phyloP scores from a whole-genome alignment of 2,888 invertebrate genomes.

The Ophioninae sp. region DNA sequence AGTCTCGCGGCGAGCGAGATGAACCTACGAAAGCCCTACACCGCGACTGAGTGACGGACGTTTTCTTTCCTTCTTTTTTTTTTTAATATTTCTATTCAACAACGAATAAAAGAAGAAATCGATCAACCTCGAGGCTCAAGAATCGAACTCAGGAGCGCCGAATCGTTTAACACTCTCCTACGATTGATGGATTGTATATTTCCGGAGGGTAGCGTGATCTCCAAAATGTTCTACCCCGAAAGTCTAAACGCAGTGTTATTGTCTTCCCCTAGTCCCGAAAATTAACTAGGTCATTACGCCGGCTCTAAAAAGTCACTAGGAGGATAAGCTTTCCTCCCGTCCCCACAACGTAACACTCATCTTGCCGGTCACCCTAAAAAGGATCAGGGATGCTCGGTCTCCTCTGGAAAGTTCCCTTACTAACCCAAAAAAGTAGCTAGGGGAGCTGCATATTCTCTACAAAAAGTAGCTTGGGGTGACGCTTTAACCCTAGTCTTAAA shows the following conservation, averaged over 20 bases:
- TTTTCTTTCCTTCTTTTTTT: conserved; percentile 14
- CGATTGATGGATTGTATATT: conserved; percentile 17
- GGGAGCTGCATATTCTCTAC: no score
- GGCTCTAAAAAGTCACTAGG: neutral
- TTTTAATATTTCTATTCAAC: neutral
- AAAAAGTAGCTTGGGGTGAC: no score
- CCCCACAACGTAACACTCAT: neutral
- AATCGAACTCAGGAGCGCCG: conserved; percentile 32
- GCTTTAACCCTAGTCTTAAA: no score
- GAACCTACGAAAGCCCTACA: conserved; percentile 76
- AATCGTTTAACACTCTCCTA: conserved; percentile 18
- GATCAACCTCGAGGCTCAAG: conserved; percentile 34
- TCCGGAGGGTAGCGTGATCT: neutral
- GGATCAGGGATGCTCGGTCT: neutral
- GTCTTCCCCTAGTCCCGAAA: neutral
- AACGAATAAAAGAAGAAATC: neutral
- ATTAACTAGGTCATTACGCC: neutral
- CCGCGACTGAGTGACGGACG: conserved; percentile 72
- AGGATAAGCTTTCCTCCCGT: neutral
- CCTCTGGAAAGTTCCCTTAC: no score
- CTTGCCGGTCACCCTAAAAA: neutral
- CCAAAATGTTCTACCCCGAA: neutral
- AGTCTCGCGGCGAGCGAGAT: conserved; percentile 77
- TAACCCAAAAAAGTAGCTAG: neutral
- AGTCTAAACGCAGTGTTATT: neutral